phyloP scores from a whole-genome alignment of 2,113 vertebrate genomes.

The Cyprinodon brontotheroides region DNA sequence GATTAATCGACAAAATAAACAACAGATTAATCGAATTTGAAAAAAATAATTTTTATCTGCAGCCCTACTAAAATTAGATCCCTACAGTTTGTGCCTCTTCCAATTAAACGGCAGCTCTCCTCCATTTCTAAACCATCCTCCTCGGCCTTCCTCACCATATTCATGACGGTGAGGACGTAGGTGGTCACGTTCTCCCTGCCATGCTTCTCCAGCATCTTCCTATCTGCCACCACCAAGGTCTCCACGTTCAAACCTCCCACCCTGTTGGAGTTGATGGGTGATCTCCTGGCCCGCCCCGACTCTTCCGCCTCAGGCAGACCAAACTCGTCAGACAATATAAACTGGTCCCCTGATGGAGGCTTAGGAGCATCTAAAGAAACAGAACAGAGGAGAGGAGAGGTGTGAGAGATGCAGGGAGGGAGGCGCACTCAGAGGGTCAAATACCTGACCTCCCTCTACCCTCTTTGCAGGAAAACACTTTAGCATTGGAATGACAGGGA shows the following conservation, averaged over 20 bases:
- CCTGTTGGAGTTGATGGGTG: slow-evolving; percentile 84
- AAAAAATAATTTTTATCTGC: too few species aligned
- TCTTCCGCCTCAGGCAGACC: slow-evolving; percentile 52
- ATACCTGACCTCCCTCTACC: slow-evolving; percentile 55
- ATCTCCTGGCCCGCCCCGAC: slow-evolving; percentile 84
- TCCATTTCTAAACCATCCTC: not conserved
- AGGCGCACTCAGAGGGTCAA: slow-evolving; percentile 45
- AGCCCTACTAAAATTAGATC: too few species aligned
- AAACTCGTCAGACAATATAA: slow-evolving; percentile 86
- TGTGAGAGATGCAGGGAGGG: slow-evolving; percentile 13
- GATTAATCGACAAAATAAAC: too few species aligned
- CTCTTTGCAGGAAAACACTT: slow-evolving; percentile 45
- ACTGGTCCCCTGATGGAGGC: slow-evolving; percentile 82
- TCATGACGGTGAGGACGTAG: slow-evolving; percentile 97
- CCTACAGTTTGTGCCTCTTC: not conserved
- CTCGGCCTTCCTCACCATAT: slow-evolving; percentile 86
- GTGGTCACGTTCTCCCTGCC: slow-evolving; percentile 94
- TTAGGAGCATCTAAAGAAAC: slow-evolving; percentile 84
- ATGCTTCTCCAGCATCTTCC: slow-evolving; percentile 96
- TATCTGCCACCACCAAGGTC: slow-evolving; percentile 96
- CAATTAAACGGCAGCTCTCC: not conserved
- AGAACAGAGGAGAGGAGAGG: slow-evolving; percentile 20
- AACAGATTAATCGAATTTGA: too few species aligned
- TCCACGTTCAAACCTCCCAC: slow-evolving; percentile 90
- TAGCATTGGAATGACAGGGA: slow-evolving; percentile 70